These are phyloP conservation scores for Triops longicaudatus DNA, from an alignment of 1,140 invertebrate genomes.

Conservation along the genomic window DNA sequence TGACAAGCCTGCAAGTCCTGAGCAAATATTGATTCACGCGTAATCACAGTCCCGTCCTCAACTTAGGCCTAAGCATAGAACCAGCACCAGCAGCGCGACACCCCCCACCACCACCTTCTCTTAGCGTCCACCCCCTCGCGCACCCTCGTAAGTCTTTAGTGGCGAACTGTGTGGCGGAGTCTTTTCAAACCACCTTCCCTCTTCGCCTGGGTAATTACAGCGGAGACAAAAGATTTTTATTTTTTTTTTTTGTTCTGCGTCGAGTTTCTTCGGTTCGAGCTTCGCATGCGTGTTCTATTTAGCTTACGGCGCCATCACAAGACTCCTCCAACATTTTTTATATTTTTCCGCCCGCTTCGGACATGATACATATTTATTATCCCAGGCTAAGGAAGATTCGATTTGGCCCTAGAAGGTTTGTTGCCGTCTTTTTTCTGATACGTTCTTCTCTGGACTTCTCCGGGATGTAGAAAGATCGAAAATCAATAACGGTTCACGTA, in stretches of 20 bases:
- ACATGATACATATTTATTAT: conserved; percentile 1
- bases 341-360: not conserved
- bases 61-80: not conserved
- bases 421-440: too few species aligned
- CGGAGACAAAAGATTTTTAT: not conserved
- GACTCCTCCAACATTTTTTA: not conserved
- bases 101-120: not conserved
- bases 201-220: conserved; percentile 4
- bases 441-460: too few species aligned
- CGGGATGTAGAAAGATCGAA: too few species aligned
- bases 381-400: not conserved
- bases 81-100: not conserved
- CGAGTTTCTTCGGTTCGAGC: not conserved
- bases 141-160: not conserved
- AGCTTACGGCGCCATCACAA: not conserved
- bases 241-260: not conserved
- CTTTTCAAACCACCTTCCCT: not conserved
- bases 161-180: not conserved
- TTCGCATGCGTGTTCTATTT: conserved; percentile 3
- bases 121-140: not conserved
- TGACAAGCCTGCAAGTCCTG: conserved; percentile 10
- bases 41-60: conserved; percentile 7
- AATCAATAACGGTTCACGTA: too few species aligned
- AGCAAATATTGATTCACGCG: conserved; percentile 15
- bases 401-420: too few species aligned